Evolutionary conservation across 2,797 vertebrate species (phyloP).

Genomic region (Muraenolepis orangiensis): DNA sequence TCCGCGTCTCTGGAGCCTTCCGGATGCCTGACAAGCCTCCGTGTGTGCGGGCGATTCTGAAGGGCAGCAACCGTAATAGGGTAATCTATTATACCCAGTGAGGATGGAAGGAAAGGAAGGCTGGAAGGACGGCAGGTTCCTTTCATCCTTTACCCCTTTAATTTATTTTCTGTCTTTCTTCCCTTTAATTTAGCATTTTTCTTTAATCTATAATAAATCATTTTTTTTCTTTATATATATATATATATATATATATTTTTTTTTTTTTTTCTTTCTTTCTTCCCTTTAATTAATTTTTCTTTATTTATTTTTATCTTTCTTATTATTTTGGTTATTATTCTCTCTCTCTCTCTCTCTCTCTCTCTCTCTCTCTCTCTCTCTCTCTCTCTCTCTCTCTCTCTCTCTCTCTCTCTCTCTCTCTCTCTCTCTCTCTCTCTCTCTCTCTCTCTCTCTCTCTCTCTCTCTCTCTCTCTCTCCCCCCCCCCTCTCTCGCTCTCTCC

Average conservation of each 20-base stretch:
- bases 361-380: neutral
- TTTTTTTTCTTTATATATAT: too few species aligned
- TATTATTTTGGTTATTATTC: neutral
- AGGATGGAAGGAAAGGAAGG: too few species aligned
- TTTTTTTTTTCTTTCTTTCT: too few species aligned
- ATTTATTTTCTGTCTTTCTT: neutral
- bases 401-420: too few species aligned
- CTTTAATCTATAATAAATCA: too few species aligned
- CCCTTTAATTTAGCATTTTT: too few species aligned
- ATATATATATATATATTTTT: too few species aligned
- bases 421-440: too few species aligned
- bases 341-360: neutral
- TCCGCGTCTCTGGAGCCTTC: constrained; percentile 44
- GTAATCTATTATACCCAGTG: constrained; percentile 76
- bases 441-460: too few species aligned
- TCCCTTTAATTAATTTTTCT: neutral
- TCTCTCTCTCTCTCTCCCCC: too few species aligned
- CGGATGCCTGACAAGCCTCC: constrained; percentile 57
- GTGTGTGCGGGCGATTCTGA: constrained; percentile 59
- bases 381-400: constrained; percentile 42
- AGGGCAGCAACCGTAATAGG: constrained; percentile 75
- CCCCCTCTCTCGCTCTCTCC: too few species aligned
- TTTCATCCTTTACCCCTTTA: neutral
- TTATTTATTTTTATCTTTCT: neutral
- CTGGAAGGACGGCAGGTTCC: too few species aligned